Evolutionary conservation across 2,113 vertebrate species (phyloP).

Genomic region (Phyllopteryx taeniolatus): DNA sequence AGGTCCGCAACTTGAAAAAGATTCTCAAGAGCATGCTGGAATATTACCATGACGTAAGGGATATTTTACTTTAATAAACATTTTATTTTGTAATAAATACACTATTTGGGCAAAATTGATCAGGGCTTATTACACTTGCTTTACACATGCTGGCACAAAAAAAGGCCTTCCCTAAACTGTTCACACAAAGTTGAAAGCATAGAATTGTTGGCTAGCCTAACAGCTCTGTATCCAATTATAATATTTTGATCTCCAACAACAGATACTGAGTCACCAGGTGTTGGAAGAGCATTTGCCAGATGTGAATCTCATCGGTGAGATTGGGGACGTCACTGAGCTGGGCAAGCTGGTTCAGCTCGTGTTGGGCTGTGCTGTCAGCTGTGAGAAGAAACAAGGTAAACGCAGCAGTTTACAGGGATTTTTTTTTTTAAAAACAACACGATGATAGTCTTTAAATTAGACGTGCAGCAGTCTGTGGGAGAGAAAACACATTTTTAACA

Average conservation of each 20-base stretch:
- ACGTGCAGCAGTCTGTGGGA: too few relatives aligned
- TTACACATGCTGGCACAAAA: neutral
- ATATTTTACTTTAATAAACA: neutral
- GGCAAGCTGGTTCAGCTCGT: slow-evolving; percentile 87
- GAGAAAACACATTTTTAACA: neutral
- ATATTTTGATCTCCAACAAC: neutral
- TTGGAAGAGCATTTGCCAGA: slow-evolving; percentile 81
- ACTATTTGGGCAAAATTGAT: neutral
- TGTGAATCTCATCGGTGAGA: slow-evolving; percentile 80
- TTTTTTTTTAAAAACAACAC: neutral
- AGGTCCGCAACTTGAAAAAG: slow-evolving; percentile 88
- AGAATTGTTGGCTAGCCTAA: too few relatives aligned
- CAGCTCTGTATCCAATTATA: neutral
- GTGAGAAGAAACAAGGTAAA: slow-evolving; percentile 89
- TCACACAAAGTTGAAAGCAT: neutral
- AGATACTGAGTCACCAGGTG: slow-evolving; percentile 83
- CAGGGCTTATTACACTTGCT: too few relatives aligned
- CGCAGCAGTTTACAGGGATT: neutral
- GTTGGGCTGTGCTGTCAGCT: slow-evolving; percentile 86
- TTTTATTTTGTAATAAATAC: neutral
- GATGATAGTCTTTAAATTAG: neutral
- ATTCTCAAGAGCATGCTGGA: slow-evolving; percentile 84
- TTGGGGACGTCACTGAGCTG: slow-evolving; percentile 79
- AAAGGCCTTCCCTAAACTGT: neutral
- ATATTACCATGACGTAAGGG: slow-evolving; percentile 87